Evolutionary conservation across 2,888 invertebrate genomes (phyloP), one percentile per base, ranked within the genome.

Genomic region (Stenoptilia bipunctidactyla): DNA sequence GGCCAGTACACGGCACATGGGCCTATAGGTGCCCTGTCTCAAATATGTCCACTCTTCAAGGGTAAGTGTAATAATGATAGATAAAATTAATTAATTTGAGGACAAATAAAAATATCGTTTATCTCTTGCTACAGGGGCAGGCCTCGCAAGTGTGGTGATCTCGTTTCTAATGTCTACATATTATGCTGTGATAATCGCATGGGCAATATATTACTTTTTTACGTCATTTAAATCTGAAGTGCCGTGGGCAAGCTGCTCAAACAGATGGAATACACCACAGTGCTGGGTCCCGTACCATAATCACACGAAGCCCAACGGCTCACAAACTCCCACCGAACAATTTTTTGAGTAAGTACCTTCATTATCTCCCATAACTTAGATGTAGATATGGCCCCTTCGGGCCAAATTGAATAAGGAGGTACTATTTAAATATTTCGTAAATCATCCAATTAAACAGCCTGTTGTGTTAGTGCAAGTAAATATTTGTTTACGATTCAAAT

Each of bases 121-220:
- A 20, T n/a, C 33, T 15, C 9, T 48, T 48, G 40, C 83, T 82
- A n/a, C 79, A 96, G 96, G 97, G 59, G 93, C 95, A 51, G 97
- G 97, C 43, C 85, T 97, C 54, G 95, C 96, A 45, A 96, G 95
- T 68, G 96, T 97, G 48, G 91, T 96, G 67, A 93, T 97, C 70
- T 96, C 97, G 51, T 96, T 97, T 82, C 85, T 96, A 64, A 92
- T 97, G 90, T 94, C 96, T 52, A 95, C 96, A 39, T 97, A 97
- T 76, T 97, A 97, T 76, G 96, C 95, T 72, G 94, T 97, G 52
- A 94, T 97, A 70, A 96, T 97, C 73, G 93, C 94, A 45, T 97
- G 97, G 88, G 91, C 94, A 40, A 91, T 96, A 58, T 96, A 94
- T 73, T 97, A 96, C 76, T 92, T 97, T 74, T 94, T 94, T 72